phyloP scores from a whole-genome alignment of 1,140 invertebrate species.

The Semibalanus balanoides region DNA sequence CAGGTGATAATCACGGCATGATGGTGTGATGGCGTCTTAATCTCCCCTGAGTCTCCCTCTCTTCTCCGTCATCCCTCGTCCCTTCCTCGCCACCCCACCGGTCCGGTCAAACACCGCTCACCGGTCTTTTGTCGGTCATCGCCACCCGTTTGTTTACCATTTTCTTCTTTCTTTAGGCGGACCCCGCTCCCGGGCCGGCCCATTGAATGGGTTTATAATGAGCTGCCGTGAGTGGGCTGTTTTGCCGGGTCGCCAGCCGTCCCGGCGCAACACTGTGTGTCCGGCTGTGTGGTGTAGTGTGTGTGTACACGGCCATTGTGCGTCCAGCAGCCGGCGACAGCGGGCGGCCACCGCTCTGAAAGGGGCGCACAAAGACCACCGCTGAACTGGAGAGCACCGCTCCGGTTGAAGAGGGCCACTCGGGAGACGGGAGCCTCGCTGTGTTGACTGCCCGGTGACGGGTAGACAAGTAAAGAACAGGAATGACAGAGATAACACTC shows the following conservation, averaged over 20 bases:
- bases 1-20: no score
- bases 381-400: no score
- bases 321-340: no score
- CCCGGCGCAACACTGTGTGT: no score
- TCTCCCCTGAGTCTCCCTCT: background rate
- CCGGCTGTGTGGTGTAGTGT: background rate
- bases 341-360: no score
- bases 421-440: no score
- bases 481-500: no score
- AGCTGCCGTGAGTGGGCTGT: background rate
- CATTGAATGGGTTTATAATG: background rate
- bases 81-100: background rate
- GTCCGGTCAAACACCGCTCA: background rate
- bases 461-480: no score
- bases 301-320: background rate
- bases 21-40: background rate
- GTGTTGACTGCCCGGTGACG: no score
- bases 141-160: background rate
- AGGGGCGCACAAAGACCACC: no score
- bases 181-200: no score
- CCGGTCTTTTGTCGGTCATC: background rate
- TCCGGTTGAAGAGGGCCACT: no score
- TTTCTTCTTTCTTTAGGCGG: background rate
- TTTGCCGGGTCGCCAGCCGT: background rate
- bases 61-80: background rate